phyloP scores from a whole-genome alignment of 2,888 invertebrate species.

The Chloroclystis v-ata region DNA sequence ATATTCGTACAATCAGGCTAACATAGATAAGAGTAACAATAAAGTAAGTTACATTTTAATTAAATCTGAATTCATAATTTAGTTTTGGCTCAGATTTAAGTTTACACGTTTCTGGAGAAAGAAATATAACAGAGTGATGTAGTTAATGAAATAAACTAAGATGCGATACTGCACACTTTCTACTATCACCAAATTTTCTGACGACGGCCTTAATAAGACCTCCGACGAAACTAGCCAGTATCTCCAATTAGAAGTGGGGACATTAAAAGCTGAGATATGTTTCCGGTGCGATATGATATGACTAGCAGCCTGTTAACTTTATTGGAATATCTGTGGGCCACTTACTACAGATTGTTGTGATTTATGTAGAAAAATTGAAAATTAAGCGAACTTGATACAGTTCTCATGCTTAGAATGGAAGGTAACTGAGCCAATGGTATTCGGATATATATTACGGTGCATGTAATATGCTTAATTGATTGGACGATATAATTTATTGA shows the following conservation, averaged over 20 bases:
- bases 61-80: no score
- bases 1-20: no score
- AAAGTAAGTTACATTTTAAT: no score
- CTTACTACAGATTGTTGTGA: slow-evolving; percentile 22
- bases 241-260: slow-evolving; percentile 49
- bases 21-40: no score
- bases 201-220: slow-evolving; percentile 31
- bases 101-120: no score
- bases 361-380: slow-evolving; percentile 9
- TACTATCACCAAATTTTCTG: slow-evolving; percentile 16
- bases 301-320: slow-evolving; percentile 29
- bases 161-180: slow-evolving; percentile 3
- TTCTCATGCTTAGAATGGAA: slow-evolving; percentile 5
- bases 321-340: slow-evolving; percentile 30
- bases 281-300: slow-evolving; percentile 61
- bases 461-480: no score
- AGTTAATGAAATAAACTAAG: not conserved
- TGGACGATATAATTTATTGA: no score
- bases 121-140: no score
- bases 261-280: slow-evolving; percentile 58
- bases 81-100: no score
- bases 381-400: slow-evolving; percentile 13
- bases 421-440: not conserved
- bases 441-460: no score
- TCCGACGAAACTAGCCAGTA: slow-evolving; percentile 31